These are phyloP conservation scores for Pristionchus mayeri DNA, from an alignment of 2,888 invertebrate genomes.

Conservation along the genomic window DNA sequence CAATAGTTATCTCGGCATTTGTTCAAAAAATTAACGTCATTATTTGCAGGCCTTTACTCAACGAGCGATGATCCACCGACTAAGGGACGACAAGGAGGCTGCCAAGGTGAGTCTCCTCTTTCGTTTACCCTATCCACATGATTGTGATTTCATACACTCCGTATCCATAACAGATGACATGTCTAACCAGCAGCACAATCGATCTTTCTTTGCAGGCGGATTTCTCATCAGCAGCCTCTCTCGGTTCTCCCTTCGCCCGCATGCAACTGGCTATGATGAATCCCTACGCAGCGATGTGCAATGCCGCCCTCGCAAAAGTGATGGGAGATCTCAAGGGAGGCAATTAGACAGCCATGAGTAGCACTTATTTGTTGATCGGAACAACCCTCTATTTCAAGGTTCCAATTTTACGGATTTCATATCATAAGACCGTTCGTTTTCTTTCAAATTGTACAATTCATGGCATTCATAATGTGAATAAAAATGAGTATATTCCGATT, in stretches of 20 bases:
- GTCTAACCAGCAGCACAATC: neutral
- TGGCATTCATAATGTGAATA: too few species aligned
- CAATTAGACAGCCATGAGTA: too few species aligned
- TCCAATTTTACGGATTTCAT: too few species aligned
- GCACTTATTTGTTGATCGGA: too few species aligned
- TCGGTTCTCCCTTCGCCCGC: conserved; percentile 91
- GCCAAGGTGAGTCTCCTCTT: conserved; percentile 79
- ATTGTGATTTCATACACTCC: neutral
- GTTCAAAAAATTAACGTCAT: too few species aligned
- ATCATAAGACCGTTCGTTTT: too few species aligned
- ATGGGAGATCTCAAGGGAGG: conserved; percentile 68
- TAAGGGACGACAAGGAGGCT: conserved; percentile 83
- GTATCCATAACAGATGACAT: too few species aligned
- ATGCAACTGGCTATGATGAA: conserved; percentile 88
- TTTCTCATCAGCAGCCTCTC: conserved; percentile 86
- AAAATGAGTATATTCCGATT: too few species aligned
- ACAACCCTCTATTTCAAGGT: too few species aligned
- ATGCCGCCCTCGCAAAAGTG: conserved; percentile 83
- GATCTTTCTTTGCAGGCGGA: conserved; percentile 81
- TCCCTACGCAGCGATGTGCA: conserved; percentile 95
- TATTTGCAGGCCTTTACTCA: conserved; percentile 86
- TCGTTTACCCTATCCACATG: neutral
- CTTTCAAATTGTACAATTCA: too few species aligned
- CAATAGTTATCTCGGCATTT: too few species aligned
- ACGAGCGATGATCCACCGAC: conserved; percentile 85